Conservation (phyloP, 2,113 vertebrate genomes). For the Gila orcuttii region DNA sequence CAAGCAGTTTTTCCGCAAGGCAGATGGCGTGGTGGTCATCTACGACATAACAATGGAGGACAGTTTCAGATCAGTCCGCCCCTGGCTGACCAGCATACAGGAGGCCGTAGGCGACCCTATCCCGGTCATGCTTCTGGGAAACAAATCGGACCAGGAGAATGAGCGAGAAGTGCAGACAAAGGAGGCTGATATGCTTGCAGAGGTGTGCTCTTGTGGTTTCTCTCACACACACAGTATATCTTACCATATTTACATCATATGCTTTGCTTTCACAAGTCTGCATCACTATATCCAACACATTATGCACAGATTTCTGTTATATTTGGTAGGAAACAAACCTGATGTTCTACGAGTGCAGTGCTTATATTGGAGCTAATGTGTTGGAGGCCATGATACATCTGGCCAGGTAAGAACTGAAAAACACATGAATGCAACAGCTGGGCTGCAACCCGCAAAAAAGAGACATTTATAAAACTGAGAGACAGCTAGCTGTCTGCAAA, state of each 20-base stretch:
- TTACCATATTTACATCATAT: neutral
- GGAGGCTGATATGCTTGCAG: constrained; percentile 82
- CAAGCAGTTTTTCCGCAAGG: constrained; percentile 95
- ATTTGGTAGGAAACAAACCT: constrained; percentile 79
- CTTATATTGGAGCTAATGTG: constrained; percentile 82
- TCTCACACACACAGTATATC: neutral
- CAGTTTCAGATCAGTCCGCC: constrained; percentile 82
- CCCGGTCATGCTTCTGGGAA: constrained; percentile 86
- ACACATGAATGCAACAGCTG: neutral
- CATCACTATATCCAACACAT: neutral
- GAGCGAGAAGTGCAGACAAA: constrained; percentile 82
- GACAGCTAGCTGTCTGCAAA: neutral
- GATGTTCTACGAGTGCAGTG: constrained; percentile 92
- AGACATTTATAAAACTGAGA: neutral
- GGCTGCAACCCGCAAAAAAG: neutral
- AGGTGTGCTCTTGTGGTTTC: constrained; percentile 71
- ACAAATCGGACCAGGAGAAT: constrained; percentile 87
- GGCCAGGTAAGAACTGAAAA: constrained; percentile 78
- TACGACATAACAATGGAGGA: constrained; percentile 87
- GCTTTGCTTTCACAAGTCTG: neutral
- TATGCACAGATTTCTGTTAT: neutral
- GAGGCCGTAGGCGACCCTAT: constrained; percentile 83
- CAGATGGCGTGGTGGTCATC: constrained; percentile 88
- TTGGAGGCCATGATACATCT: constrained; percentile 82
- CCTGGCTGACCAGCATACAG: constrained; percentile 87